These are phyloP conservation scores for Dynastes maya DNA, from an alignment of 2,888 invertebrate genomes.

Conservation along the genomic window DNA sequence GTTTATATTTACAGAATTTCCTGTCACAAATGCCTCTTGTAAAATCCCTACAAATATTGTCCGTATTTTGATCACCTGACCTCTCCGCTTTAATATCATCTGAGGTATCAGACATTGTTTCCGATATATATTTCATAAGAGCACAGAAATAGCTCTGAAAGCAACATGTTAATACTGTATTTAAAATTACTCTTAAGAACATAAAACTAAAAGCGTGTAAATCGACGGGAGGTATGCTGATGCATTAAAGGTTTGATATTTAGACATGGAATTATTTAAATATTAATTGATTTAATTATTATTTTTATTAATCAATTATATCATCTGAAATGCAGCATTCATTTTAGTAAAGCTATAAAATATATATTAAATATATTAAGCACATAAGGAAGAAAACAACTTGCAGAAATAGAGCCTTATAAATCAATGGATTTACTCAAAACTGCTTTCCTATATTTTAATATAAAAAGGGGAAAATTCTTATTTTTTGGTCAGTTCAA, in stretches of 20 bases:
- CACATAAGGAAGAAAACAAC: neutral
- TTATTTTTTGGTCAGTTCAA: slow-evolving; percentile 10
- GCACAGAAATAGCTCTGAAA: slow-evolving; percentile 9
- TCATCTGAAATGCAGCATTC: too few relatives aligned
- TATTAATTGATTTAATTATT: slow-evolving; percentile 7
- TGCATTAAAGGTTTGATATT: slow-evolving; percentile 5
- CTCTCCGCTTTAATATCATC: slow-evolving; percentile 64
- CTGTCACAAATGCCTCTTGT: slow-evolving; percentile 75
- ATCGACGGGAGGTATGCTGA: slow-evolving; percentile 32
- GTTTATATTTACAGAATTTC: slow-evolving; percentile 73
- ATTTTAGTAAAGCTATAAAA: too few relatives aligned
- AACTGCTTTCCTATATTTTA: slow-evolving; percentile 55
- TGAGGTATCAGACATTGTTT: slow-evolving; percentile 65
- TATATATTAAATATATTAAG: too few relatives aligned
- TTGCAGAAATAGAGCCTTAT: neutral
- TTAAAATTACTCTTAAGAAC: slow-evolving; percentile 46
- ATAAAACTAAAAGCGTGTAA: slow-evolving; percentile 47
- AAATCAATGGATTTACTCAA: slow-evolving; percentile 51
- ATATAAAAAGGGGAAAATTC: slow-evolving; percentile 55
- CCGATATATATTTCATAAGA: slow-evolving; percentile 34
- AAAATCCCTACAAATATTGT: slow-evolving; percentile 74
- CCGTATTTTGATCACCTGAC: slow-evolving; percentile 62
- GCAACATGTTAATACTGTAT: slow-evolving; percentile 20
- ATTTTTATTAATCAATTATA: neutral
- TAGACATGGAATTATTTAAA: neutral